Base-by-base conservation (phyloP, 2,797 vertebrate species). In the Ciconia nigra region DNA sequence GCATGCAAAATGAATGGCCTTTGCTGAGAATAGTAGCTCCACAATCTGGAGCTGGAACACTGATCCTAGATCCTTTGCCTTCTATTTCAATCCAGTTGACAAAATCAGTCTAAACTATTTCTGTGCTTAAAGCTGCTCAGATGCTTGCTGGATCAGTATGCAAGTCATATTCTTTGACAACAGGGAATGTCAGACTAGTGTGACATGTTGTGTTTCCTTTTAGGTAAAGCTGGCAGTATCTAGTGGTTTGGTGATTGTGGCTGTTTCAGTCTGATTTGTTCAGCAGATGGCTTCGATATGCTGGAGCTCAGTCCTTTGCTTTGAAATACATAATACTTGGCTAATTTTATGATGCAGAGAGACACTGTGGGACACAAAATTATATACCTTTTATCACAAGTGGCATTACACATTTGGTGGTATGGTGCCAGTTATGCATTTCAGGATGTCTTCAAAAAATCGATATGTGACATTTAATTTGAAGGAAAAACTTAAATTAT, bases 191-290 rank as follows among this genome's bases (percentile, higher is more conserved):
- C 94, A 96, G 92, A 92, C 52, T 21, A 49, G 41, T 81, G 63
- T 91, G 96, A 96, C 93, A 96, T 87, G 95, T 83, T 95, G 93
- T 94, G 92, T 92, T 97, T 97, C 96, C 92, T 92, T 97, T 92
- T 94, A 87, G 96, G 96, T 63, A 89, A 85, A 96, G 74, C 78
- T 96, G 93, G 81, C 92, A 67, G 44, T 13, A 52, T 82, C 83
- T 80, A 5, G 15, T 29, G 57, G 74, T 93, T 89, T 94, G 96
- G 96, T 96, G 93, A 80, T 28, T 81, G 58, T 87, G 94, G 95
- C 54, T 8, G 72, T 93, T 95, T 83, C 82, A 85, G 61, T 78
- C 82, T 81, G 87, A 72, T 80, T 76, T 3, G n/a, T 83, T 93
- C 85, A 96, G 93, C 96, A 96, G 95, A 96, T 95, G 96, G 92